Percentiles rank a stretch among this genome's conserved stretches.
Evolutionary conservation across 2,888 invertebrate species (phyloP).

Genomic region (Tortricodes alternella): DNA sequence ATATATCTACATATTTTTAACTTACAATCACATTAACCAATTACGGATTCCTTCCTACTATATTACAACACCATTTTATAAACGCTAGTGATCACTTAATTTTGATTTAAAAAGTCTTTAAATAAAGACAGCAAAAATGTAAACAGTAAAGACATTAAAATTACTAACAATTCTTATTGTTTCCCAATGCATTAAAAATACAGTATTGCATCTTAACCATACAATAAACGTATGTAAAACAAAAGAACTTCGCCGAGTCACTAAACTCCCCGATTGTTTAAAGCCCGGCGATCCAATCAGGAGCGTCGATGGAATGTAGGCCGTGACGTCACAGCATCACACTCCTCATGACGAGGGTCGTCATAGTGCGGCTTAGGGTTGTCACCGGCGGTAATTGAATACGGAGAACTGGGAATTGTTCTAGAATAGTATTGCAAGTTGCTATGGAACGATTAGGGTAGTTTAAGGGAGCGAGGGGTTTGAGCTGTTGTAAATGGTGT

Average conservation of each 20-base stretch:
- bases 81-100: too few species aligned
- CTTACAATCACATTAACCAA: too few species aligned
- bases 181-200: not conserved
- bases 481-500: not conserved
- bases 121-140: too few species aligned
- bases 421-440: not conserved
- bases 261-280: slow-evolving; percentile 9
- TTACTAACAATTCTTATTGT: too few species aligned
- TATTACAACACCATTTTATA: too few species aligned
- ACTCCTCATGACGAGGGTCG: slow-evolving; percentile 64
- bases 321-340: slow-evolving; percentile 51
- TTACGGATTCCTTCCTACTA: too few species aligned
- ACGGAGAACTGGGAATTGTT: slow-evolving; percentile 12
- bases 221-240: not conserved
- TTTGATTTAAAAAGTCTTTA: too few species aligned
- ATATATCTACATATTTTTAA: too few species aligned
- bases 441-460: not conserved
- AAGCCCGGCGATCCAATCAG: slow-evolving; percentile 17
- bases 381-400: slow-evolving; percentile 36
- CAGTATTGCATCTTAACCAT: not conserved
- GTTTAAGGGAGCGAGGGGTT: not conserved
- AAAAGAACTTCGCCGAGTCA: slow-evolving; percentile 1
- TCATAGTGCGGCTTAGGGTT: slow-evolving; percentile 54
- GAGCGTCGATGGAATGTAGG: slow-evolving; percentile 47
- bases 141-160: too few species aligned